A percentile compares a stretch with the other conserved stretches of the same genome.
Conservation (phyloP, 2,888 invertebrate species). For the Litoditis marina region DNA sequence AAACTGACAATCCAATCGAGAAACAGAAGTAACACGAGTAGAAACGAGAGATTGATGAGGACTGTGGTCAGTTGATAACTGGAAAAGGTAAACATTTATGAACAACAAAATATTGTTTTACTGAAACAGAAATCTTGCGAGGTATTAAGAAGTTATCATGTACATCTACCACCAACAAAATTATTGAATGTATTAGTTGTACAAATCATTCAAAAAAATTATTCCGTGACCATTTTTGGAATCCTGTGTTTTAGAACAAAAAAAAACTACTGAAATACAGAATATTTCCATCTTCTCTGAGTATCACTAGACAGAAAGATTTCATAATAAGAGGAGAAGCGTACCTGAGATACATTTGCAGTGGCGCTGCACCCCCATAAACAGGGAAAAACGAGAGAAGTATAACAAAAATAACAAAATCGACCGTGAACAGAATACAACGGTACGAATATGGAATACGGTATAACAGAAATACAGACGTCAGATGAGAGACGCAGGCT, state of each 20-base stretch:
- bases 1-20: slow-evolving; percentile 58
- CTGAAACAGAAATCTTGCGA: no score
- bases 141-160: no score
- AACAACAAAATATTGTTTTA: neutral
- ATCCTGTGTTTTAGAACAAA: no score
- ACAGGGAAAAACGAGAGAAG: slow-evolving; percentile 54
- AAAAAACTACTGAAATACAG: no score
- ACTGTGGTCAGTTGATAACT: slow-evolving; percentile 59
- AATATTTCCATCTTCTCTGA: no score
- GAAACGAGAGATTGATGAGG: slow-evolving; percentile 52
- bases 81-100: slow-evolving; percentile 3
- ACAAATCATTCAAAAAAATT: no score
- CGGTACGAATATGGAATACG: slow-evolving; percentile 58
- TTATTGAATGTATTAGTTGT: no score
- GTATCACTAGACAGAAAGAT: neutral
- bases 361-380: slow-evolving; percentile 28
- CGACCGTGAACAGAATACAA: slow-evolving; percentile 45
- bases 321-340: neutral
- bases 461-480: slow-evolving; percentile 53
- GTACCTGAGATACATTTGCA: slow-evolving; percentile 31
- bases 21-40: slow-evolving; percentile 55
- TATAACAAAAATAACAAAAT: slow-evolving; percentile 54
- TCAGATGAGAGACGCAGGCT: slow-evolving; percentile 56
- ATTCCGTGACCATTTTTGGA: no score
- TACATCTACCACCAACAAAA: no score